Evolutionary conservation across 2,888 invertebrate species (phyloP).

Genomic region (Drosophila meridionalis): DNA sequence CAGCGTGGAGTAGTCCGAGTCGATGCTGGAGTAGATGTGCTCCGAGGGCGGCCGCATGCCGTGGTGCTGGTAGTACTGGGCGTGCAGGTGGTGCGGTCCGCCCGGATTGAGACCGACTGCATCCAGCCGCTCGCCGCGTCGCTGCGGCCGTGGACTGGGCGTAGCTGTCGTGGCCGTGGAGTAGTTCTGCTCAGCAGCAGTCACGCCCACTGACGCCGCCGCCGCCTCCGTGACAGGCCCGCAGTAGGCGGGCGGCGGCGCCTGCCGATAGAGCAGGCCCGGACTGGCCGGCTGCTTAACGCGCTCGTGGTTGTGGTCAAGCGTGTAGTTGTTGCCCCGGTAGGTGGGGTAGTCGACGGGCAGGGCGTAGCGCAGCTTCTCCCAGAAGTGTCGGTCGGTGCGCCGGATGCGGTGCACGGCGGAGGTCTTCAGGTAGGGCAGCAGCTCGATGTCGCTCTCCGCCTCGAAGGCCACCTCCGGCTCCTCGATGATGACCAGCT

Average conservation of each 20-base stretch:
- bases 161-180: constrained; percentile 89
- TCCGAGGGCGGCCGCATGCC: constrained; percentile 90
- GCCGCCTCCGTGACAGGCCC: constrained; percentile 83
- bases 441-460: constrained; percentile 94
- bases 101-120: constrained; percentile 83
- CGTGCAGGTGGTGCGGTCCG: constrained; percentile 74
- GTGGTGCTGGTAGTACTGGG: constrained; percentile 82
- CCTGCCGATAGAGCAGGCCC: constrained; percentile 84
- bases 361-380: constrained; percentile 94
- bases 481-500: constrained; percentile 95
- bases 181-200: constrained; percentile 86
- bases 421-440: constrained; percentile 95
- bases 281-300: constrained; percentile 85
- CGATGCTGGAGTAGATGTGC: constrained; percentile 95
- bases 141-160: constrained; percentile 86
- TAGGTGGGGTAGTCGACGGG: constrained; percentile 90
- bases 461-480: constrained; percentile 93
- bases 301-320: constrained; percentile 87
- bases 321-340: constrained; percentile 94
- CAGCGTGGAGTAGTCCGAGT: constrained; percentile 90
- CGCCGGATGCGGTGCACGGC: constrained; percentile 90
- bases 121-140: constrained; percentile 79
- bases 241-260: constrained; percentile 85
- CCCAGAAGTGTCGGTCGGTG: constrained; percentile 97
- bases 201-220: constrained; percentile 26